phyloP scores from a whole-genome alignment of 2,888 invertebrate species.

The Nineta flava region DNA sequence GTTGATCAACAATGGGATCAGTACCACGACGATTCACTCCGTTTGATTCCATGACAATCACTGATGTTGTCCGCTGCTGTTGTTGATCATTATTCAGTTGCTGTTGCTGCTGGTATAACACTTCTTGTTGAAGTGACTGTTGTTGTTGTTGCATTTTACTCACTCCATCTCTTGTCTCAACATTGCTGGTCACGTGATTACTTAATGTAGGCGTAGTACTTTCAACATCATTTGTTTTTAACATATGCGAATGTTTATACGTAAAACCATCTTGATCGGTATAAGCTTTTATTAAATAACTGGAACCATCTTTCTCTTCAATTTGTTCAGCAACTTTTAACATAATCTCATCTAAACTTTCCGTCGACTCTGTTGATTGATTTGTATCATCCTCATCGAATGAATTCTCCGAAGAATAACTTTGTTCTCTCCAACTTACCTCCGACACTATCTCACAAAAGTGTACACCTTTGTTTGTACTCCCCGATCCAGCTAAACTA shows the following conservation, averaged over 20 bases:
- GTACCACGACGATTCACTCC: conserved; percentile 17
- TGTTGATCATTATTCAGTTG: conserved; percentile 21
- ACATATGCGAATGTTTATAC: too few relatives aligned
- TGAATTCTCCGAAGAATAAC: conserved; percentile 25
- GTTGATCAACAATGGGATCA: conserved; percentile 27
- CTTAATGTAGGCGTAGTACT: background rate
- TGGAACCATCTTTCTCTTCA: conserved; percentile 10
- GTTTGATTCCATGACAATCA: conserved; percentile 14
- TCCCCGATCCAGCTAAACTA: conserved; percentile 16
- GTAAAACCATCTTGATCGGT: too few relatives aligned
- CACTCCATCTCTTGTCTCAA: conserved; percentile 11
- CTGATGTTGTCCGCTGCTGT: conserved; percentile 16
- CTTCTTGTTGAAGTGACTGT: conserved; percentile 15
- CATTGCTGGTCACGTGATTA: background rate
- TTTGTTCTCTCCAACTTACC: conserved; percentile 56
- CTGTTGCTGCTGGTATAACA: too few relatives aligned
- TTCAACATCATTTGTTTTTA: background rate
- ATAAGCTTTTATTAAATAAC: too few relatives aligned
- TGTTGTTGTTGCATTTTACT: conserved; percentile 24
- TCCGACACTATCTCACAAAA: conserved; percentile 68
- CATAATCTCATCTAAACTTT: conserved; percentile 22
- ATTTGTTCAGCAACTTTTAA: conserved; percentile 13
- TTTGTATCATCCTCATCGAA: conserved; percentile 7
- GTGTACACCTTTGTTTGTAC: conserved; percentile 41
- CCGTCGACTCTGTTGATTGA: conserved; percentile 23